phyloP scores from a whole-genome alignment of 2,113 vertebrate species.

The Chaetorhynchus papuensis region DNA sequence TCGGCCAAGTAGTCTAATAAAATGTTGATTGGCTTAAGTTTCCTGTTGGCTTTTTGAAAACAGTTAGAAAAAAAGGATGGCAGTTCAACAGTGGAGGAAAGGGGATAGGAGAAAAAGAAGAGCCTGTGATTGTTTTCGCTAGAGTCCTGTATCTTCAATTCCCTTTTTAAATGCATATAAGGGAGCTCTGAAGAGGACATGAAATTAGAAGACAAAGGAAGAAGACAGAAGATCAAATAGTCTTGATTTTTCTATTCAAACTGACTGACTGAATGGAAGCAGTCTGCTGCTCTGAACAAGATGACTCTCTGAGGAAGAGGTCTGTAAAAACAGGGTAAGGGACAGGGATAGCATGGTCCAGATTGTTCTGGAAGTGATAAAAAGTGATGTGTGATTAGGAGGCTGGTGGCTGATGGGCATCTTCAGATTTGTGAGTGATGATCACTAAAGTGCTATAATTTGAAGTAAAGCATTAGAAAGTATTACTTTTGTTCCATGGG shows the following conservation, averaged over 20 bases:
- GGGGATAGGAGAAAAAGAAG: background rate
- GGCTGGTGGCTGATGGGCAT: background rate
- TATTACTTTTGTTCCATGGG: background rate
- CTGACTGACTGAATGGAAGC: background rate
- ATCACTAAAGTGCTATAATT: background rate
- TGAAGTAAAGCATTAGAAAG: background rate
- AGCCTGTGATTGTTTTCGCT: background rate
- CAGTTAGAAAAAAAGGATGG: background rate
- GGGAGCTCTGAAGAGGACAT: background rate
- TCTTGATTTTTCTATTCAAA: background rate
- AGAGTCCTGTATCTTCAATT: background rate
- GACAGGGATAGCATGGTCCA: background rate
- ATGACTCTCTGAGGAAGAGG: background rate
- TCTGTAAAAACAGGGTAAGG: background rate
- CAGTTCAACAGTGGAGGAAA: background rate
- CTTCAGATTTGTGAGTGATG: background rate
- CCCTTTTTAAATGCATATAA: background rate
- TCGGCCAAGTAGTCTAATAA: background rate
- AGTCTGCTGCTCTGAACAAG: background rate
- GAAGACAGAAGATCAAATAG: background rate
- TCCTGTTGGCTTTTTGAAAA: background rate
- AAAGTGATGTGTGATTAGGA: background rate
- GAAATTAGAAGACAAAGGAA: background rate
- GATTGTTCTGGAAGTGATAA: background rate
- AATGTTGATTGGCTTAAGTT: background rate